Evolutionary conservation across 1,140 invertebrate genomes (phyloP), one percentile per base, ranked within the genome.

Genomic region (Odontomachus brunneus): DNA sequence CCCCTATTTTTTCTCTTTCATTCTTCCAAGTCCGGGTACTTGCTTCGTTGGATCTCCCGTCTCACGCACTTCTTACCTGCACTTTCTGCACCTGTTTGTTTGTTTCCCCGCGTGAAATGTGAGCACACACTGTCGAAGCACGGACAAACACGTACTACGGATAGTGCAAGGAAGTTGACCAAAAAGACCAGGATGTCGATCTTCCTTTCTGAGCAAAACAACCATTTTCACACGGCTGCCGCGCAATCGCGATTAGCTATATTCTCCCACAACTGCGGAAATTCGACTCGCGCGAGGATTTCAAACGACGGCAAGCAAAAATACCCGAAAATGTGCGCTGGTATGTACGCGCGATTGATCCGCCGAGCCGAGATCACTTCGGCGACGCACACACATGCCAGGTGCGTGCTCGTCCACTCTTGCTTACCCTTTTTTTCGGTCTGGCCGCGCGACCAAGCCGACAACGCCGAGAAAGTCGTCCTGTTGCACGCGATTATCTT

Each of bases 391-490:
- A 44, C 38, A 44, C 38, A 44, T 44, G 44, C 7, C 65, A 51
- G 44, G 9, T 51, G 24, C 51, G 29, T 29, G 57, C 48, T 44
- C 19, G 74, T 15, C 9, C 4, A n/a, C 24, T 17, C 1, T 69
- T 24, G 62, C 84, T 83, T 60, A 87, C 86, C 86, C 86, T 87
- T 87, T 87, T 87, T 63, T 66, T 71, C 81, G 55, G 73, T 86
- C 67, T 67, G 72, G 44, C 48, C 55, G 76, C 48, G 69, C 57
- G 33, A 80, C 75, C 59, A 14, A 62, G 55, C 15, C 55, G 76
- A 22, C 65, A 55, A 72, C 78, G 69, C 55, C 55, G 67, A 67
- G 69, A 57, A 22, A 71, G 4, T 14, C 22, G 19, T 24, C 29
- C 38, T 29, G 49, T 75, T 73, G 22, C 57, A 60, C 44, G 12